Base-by-base conservation (phyloP, 2,113 vertebrate genomes). In the Epinephelus cyanopodus region DNA sequence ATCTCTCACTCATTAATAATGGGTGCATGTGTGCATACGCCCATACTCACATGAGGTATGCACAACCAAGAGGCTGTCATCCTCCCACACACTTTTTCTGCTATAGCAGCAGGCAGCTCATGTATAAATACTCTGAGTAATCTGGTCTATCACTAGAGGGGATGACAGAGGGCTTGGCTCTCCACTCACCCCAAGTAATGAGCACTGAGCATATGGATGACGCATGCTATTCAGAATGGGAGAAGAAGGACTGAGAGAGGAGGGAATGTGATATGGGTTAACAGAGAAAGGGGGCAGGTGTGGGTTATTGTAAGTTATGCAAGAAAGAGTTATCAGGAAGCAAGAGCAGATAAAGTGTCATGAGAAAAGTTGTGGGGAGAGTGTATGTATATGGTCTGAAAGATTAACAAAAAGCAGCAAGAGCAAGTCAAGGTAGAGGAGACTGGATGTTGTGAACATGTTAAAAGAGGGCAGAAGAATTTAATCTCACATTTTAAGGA, bases 81-180 rank as follows among this genome's bases (percentile, higher is more conserved):
- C 69, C 77, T 89, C 86, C 81, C 78, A 89, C 81, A 45, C 61
- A 68, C 56, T 17, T 66, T 52, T 57, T 80, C 18, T 37, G 33
- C 77, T 58, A 47, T 17, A 80, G 62, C 89, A 81, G 84, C 75
- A 73, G 82, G 83, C 58, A 77, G 72, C 74, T 74, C 66, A 52
- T 74, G 62, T 87, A 88, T 89, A 85, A 91, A 89, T 88, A 93
- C 88, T 86, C 73, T 5, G 73, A 87, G 81, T 90, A 83, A 92
- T 90, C 65, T 67, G 75, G 74, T 84, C 83, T 61, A 84, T 85
- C 81, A 88, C 81, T 83, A 70, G 79, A 88, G 85, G 79, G 74
- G 79, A 63, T 75, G 81, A 90, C 87, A 77, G 82, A 81, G 85
- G 83, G 87, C 85, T 85, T 87, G 88, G 87, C 85, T 89, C 85